Percentiles rank a stretch among this genome's conserved stretches.
phyloP scores from a whole-genome alignment of 92 coral and sea anemone genomes.

The Siderastrea radians region DNA sequence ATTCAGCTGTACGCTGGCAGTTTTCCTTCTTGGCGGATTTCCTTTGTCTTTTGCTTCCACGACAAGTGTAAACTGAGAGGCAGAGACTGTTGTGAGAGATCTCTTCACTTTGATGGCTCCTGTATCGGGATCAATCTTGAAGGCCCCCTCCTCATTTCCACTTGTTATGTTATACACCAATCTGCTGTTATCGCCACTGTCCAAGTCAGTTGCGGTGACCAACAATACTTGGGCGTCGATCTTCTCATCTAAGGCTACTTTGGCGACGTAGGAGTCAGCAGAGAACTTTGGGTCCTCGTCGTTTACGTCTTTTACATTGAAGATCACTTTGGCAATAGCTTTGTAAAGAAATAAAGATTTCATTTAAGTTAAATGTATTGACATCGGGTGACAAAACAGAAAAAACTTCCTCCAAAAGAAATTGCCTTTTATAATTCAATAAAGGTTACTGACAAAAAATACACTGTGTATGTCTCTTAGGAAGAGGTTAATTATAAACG shows the following conservation, averaged over 20 bases:
- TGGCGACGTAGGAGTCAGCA: constrained; percentile 74
- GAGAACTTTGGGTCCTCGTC: constrained; percentile 84
- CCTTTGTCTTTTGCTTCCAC: constrained; percentile 87
- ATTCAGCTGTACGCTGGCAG: constrained; percentile 72
- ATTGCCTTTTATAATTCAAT: no score
- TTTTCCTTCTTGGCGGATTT: constrained; percentile 28
- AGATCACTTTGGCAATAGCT: constrained; percentile 75
- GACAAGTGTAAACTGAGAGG: constrained; percentile 70
- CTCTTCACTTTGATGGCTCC: constrained; percentile 84
- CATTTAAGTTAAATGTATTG: neutral
- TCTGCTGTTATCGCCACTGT: constrained; percentile 71
- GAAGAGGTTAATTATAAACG: no score
- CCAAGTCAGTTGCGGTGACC: constrained; percentile 89
- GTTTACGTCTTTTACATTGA: constrained; percentile 75
- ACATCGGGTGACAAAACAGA: no score
- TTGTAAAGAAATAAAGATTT: constrained; percentile 9
- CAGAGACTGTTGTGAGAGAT: constrained; percentile 87
- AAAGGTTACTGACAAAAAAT: neutral
- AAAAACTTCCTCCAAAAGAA: no score
- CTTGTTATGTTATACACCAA: constrained; percentile 64
- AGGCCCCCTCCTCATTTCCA: constrained; percentile 85
- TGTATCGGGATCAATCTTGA: constrained; percentile 72
- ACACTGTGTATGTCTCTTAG: no score
- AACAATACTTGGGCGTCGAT: constrained; percentile 70
- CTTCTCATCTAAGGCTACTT: constrained; percentile 77